These are phyloP conservation scores for Vultur gryphus DNA, from an alignment of 2,797 vertebrate species.

Conservation along the genomic window DNA sequence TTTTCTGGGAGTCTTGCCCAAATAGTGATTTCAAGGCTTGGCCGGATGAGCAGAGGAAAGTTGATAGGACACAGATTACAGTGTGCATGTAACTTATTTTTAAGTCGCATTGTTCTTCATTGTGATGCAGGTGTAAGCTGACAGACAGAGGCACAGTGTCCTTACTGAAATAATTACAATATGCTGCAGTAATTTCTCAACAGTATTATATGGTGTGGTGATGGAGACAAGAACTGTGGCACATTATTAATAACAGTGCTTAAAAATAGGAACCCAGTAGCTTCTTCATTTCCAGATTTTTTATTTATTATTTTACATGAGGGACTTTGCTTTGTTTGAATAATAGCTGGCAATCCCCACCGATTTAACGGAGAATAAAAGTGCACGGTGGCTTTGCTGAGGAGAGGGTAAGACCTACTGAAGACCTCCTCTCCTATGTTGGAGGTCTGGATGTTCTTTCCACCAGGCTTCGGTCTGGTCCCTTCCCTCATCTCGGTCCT, in stretches of 20 bases:
- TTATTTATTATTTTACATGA: background rate
- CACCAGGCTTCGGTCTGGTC: background rate
- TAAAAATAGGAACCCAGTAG: background rate
- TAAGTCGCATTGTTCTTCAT: background rate
- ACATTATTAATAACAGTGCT: background rate
- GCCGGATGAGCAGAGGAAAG: background rate
- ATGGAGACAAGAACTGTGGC: background rate
- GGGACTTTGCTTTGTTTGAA: background rate
- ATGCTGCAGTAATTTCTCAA: background rate
- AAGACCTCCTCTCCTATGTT: background rate
- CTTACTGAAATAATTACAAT: conserved; percentile 12
- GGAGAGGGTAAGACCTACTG: background rate
- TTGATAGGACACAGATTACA: background rate
- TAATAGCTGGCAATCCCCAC: background rate
- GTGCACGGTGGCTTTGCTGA: background rate
- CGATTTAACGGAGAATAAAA: background rate
- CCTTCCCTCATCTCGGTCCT: background rate
- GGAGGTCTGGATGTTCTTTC: background rate
- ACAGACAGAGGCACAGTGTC: background rate
- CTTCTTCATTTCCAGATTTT: background rate
- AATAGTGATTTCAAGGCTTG: background rate
- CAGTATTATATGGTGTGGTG: background rate
- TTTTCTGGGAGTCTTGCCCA: background rate
- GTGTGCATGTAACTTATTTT: background rate
- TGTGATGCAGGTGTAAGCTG: background rate